A percentile compares a stretch with the other conserved stretches of the same genome.
Conservation (phyloP, 2,797 vertebrate species). For the Oryzias dopingdopingensis region DNA sequence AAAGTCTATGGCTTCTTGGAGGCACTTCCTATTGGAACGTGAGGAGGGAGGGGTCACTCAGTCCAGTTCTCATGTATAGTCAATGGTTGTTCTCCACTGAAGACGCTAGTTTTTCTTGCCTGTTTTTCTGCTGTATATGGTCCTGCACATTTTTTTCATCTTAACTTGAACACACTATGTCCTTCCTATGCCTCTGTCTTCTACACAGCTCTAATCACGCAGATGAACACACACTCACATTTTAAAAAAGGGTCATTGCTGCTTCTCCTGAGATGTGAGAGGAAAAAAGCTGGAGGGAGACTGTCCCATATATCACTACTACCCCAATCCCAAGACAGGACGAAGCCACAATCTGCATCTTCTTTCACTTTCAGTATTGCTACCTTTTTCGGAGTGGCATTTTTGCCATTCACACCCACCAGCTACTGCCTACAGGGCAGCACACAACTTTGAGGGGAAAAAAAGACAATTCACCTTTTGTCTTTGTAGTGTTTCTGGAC, state of each 20-base stretch:
- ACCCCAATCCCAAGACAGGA: constrained; percentile 51
- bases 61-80: too few relatives aligned
- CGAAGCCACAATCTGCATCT: constrained; percentile 30
- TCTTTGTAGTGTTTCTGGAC: constrained; percentile 22
- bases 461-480: constrained; percentile 26
- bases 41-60: too few relatives aligned
- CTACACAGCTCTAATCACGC: constrained; percentile 28
- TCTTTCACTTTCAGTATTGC: constrained; percentile 28
- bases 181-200: constrained; percentile 20
- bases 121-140: too few relatives aligned
- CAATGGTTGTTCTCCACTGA: too few relatives aligned
- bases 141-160: constrained; percentile 8
- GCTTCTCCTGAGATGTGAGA: constrained; percentile 51
- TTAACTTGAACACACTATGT: constrained; percentile 10
- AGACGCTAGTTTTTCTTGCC: too few relatives aligned
- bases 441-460: constrained; percentile 33
- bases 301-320: constrained; percentile 62
- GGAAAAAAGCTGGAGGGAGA: constrained; percentile 52
- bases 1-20: too few relatives aligned
- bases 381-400: neutral
- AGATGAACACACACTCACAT: constrained; percentile 1
- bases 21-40: too few relatives aligned
- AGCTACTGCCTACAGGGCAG: constrained; percentile 43
- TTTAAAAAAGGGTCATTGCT: constrained; percentile 58
- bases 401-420: constrained; percentile 38